phyloP scores from a whole-genome alignment of 2,797 vertebrate genomes.

The Catamblyrhynchus diadema region DNA sequence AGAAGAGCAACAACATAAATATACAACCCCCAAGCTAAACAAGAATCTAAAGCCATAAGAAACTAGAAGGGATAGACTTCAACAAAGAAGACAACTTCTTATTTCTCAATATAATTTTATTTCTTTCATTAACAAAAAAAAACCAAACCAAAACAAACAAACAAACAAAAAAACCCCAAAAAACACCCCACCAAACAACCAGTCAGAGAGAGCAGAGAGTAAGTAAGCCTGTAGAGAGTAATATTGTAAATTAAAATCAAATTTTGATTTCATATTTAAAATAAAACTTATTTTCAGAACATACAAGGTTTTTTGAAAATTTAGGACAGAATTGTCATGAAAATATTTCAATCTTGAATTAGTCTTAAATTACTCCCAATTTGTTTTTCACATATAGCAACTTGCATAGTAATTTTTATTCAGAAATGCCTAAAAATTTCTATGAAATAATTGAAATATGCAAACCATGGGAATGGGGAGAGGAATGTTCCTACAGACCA shows the following conservation, averaged over 20 bases:
- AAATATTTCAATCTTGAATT: not conserved
- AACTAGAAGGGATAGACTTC: not conserved
- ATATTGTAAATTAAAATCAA: not conserved
- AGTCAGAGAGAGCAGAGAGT: not conserved
- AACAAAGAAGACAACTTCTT: not conserved
- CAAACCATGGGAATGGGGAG: not conserved
- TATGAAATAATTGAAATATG: not conserved
- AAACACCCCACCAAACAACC: rapidly evolving
- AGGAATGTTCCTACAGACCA: not conserved
- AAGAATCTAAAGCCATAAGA: not conserved
- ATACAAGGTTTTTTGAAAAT: not conserved
- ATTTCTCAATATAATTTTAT: not conserved
- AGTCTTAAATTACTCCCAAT: not conserved
- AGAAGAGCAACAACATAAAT: conserved; percentile 8
- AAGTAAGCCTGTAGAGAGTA: not conserved
- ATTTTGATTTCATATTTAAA: not conserved
- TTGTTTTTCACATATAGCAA: not conserved
- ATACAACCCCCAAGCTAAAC: not conserved
- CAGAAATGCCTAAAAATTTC: not conserved
- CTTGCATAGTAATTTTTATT: not conserved
- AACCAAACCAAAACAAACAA: rapidly evolving
- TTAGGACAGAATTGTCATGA: not conserved
- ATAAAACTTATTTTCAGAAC: not conserved
- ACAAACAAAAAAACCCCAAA: not conserved
- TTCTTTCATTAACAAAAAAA: not conserved